A percentile compares a stretch with the other conserved stretches of the same genome.
Conservation (phyloP, 2,797 vertebrate genomes). For the Pseudotriccus pelzelni region DNA sequence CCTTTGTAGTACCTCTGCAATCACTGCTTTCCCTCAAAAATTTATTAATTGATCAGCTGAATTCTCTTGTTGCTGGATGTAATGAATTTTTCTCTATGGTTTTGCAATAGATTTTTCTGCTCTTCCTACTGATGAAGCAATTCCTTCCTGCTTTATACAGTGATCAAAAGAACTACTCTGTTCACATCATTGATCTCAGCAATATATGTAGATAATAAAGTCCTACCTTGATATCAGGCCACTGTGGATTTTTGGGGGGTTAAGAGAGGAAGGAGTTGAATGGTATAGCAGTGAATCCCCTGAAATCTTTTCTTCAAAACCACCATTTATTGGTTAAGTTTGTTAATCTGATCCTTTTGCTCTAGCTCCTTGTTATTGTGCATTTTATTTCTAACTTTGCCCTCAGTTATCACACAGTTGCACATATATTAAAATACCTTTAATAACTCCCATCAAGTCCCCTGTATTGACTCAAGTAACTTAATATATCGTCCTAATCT, state of each 20-base stretch:
- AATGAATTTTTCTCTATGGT: not conserved
- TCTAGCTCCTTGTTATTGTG: not conserved
- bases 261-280: accelerated
- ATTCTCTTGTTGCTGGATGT: not conserved
- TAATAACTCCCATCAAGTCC: not conserved
- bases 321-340: not conserved
- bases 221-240: not conserved
- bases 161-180: not conserved
- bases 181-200: not conserved
- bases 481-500: not conserved
- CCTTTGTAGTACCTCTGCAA: not conserved
- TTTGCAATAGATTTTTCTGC: not conserved
- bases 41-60: not conserved
- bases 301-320: not conserved
- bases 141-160: not conserved
- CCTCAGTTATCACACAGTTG: not conserved
- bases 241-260: not conserved
- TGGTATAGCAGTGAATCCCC: not conserved
- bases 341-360: not conserved
- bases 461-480: not conserved
- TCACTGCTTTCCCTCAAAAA: not conserved
- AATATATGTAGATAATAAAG: not conserved
- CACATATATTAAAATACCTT: not conserved
- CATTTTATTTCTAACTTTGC: not conserved
- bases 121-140: not conserved